These are phyloP conservation scores for Bettongia penicillata DNA, from an alignment of 2,113 vertebrate genomes.

Conservation along the genomic window DNA sequence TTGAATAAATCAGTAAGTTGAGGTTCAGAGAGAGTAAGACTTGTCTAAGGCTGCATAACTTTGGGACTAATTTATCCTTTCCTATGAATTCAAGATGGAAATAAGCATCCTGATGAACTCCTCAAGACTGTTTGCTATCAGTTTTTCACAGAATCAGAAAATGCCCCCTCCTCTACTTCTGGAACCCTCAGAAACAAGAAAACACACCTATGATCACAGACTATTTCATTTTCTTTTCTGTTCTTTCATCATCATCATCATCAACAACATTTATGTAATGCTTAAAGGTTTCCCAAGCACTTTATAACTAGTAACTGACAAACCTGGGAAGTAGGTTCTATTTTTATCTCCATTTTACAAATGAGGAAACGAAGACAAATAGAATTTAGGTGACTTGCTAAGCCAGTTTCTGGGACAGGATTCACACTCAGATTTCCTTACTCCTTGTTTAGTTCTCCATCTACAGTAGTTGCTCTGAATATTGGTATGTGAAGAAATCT, in stretches of 20 bases:
- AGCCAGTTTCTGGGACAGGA: not conserved
- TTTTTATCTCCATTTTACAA: constrained; percentile 28
- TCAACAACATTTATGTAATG: not conserved
- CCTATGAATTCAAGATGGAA: constrained; percentile 30
- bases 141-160: not conserved
- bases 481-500: constrained; percentile 29
- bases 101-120: constrained; percentile 24
- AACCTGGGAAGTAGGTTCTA: not conserved
- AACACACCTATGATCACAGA: not conserved
- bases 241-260: not conserved
- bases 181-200: not conserved
- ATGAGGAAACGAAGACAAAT: not conserved
- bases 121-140: not conserved
- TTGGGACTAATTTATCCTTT: constrained; percentile 19
- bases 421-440: constrained; percentile 2
- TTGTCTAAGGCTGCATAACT: constrained; percentile 26
- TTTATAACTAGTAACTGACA: not conserved
- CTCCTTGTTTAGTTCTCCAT: not conserved
- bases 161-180: not conserved
- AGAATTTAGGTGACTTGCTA: not conserved
- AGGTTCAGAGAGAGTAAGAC: not conserved
- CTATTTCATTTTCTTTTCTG: not conserved
- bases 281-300: not conserved
- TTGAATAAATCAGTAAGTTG: not conserved
- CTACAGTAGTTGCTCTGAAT: not conserved